Conservation (phyloP, 2,113 vertebrate species). For the Pteropus alecto region DNA sequence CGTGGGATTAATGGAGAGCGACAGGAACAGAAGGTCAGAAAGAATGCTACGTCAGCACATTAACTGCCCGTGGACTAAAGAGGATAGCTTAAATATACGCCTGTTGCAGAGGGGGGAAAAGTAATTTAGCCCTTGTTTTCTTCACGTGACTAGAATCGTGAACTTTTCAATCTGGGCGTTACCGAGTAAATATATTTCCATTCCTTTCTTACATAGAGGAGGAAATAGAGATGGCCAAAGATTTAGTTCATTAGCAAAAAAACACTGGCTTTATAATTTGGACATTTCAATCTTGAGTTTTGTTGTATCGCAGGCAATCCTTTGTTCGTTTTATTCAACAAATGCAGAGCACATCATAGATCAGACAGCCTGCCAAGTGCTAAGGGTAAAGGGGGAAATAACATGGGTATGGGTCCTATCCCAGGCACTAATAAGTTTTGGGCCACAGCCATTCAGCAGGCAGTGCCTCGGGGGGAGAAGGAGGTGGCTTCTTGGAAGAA, state of each 20-base stretch:
- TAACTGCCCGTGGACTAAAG: not conserved
- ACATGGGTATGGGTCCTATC: rapidly evolving
- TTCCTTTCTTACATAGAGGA: not conserved
- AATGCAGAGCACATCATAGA: rapidly evolving
- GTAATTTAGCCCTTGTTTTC: conserved; percentile 39
- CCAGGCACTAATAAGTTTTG: not conserved
- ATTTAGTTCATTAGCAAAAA: not conserved
- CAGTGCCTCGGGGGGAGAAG: not conserved
- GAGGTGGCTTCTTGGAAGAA: not conserved
- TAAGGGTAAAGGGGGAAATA: not conserved
- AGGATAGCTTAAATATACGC: not conserved
- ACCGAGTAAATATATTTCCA: not conserved
- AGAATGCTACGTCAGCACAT: conserved; percentile 48
- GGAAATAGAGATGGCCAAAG: not conserved
- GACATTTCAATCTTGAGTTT: not conserved
- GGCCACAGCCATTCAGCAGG: not conserved
- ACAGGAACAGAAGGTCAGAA: not conserved
- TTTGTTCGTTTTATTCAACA: not conserved
- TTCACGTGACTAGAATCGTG: not conserved
- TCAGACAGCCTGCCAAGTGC: no score
- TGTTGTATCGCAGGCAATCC: not conserved
- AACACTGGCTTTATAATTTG: not conserved
- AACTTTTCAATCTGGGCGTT: not conserved
- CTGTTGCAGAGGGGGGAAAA: not conserved
- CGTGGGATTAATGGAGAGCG: conserved; percentile 68